These are phyloP conservation scores for Phlogophora meticulosa DNA, from an alignment of 2,888 invertebrate species.

Conservation along the genomic window DNA sequence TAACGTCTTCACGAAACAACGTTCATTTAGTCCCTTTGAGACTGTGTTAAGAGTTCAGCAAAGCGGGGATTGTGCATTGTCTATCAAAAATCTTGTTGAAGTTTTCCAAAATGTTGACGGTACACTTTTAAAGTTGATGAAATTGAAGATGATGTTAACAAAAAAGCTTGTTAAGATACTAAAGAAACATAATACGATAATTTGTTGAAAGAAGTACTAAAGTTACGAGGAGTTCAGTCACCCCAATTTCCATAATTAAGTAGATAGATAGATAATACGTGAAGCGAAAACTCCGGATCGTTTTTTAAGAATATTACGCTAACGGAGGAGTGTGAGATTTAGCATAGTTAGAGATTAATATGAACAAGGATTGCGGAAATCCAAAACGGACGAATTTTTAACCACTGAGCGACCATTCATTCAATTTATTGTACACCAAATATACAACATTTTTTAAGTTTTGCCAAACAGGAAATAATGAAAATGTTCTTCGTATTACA, in stretches of 20 bases:
- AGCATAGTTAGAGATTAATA: no score
- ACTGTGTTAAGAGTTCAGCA: constrained; percentile 43
- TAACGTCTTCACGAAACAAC: constrained; percentile 85
- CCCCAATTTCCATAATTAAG: background rate
- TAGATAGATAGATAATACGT: background rate
- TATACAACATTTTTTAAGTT: no score
- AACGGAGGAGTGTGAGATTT: no score
- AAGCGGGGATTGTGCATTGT: constrained; percentile 48
- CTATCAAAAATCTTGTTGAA: constrained; percentile 44
- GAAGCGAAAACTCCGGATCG: no score
- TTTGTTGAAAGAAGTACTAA: background rate
- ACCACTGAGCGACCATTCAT: no score
- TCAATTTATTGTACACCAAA: no score
- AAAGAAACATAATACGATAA: background rate
- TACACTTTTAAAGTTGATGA: constrained; percentile 23
- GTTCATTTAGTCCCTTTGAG: constrained; percentile 81
- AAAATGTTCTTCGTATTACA: no score
- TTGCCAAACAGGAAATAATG: background rate
- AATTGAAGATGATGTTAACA: constrained; percentile 10
- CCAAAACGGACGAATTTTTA: no score
- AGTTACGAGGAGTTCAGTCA: accelerated
- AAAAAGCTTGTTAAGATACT: background rate
- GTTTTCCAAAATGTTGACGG: constrained; percentile 13
- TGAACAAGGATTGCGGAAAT: no score
- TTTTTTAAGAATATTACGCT: no score